Evolutionary conservation across 2,888 invertebrate genomes (phyloP).

Genomic region (Ferrisia virgata): DNA sequence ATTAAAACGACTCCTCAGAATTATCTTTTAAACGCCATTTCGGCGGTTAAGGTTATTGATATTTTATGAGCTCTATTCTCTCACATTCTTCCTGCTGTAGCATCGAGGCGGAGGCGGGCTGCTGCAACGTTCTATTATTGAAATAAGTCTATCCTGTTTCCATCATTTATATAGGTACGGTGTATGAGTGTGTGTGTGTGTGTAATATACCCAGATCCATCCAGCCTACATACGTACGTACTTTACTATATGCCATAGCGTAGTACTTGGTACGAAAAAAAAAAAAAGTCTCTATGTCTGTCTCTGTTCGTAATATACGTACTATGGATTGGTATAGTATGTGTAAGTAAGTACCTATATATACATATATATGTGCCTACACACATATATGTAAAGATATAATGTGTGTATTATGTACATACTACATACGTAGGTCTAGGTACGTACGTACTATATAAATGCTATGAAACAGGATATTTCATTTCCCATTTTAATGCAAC

Average conservation of each 20-base stretch:
- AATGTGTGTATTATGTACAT: too few species aligned
- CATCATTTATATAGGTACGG: neutral
- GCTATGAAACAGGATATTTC: conserved; percentile 28
- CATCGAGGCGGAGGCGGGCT: conserved; percentile 17
- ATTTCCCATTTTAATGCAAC: conserved; percentile 30
- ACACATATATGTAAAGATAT: too few species aligned
- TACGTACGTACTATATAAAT: neutral
- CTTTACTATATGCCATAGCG: too few species aligned
- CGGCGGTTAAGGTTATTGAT: conserved; percentile 41
- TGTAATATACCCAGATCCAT: neutral
- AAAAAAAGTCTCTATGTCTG: neutral
- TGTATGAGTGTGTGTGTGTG: neutral
- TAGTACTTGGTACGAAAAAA: neutral
- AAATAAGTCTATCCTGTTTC: conserved; percentile 33
- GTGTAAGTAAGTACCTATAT: too few species aligned
- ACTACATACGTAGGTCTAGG: neutral
- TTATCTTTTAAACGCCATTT: conserved; percentile 38
- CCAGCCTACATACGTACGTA: neutral
- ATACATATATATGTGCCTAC: neutral
- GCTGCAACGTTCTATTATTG: conserved; percentile 26
- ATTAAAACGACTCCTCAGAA: conserved; percentile 41
- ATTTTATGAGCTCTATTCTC: conserved; percentile 33
- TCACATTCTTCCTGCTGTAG: conserved; percentile 6
- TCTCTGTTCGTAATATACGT: too few species aligned
- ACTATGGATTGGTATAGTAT: too few species aligned